Base-by-base conservation (phyloP, 64 coral and sea anemone species). In the Acropora yongei region DNA sequence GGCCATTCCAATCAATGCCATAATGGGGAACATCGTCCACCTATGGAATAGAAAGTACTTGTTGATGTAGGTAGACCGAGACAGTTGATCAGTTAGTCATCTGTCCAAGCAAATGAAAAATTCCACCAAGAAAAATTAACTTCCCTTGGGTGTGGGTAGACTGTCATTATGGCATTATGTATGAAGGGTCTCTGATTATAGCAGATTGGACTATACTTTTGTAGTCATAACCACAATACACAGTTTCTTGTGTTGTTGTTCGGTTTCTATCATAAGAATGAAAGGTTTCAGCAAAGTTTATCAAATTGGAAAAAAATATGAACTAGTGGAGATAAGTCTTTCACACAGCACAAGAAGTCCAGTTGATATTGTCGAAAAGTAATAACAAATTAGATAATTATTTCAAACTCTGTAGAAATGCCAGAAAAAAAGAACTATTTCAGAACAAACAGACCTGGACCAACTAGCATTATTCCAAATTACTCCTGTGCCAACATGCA, bases 401-500 rank as follows among this genome's bases (percentile, higher is more conserved):
- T 67, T 67, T 67, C 63, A 67, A 67, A 67, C 63, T 67, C 63
- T 16, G 63, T 67, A 67, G 63, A 67, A 67, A 2, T 67, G 63
- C 63, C 63, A 67, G 63, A 67, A 10, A 67, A 67, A 67, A 67
- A 67, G 63, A 9, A 67, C 63, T 67, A 67, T 67, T 67, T 67
- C 63, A 67, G 1, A 67, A 67, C 3, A 67, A 67, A 67, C 63
- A 67, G 63, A 18, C 63, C 63, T 67, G 63, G 63, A 67, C 63
- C 63, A 67, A 67, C 63, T 75, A 75, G 72, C 7, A 39, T 75
- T 76, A 76, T 76, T 76, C 41, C 40, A 76, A 43, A 44, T 44
- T 76, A 76, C 4, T 76, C 74, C 74, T 76, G 74, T 44, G 74
- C 74, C 74, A 76, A 44, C 19, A 44, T 76, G 41, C 74, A 76